Conservation (phyloP, 2,113 vertebrate species). For the Podarcis cretensis region DNA sequence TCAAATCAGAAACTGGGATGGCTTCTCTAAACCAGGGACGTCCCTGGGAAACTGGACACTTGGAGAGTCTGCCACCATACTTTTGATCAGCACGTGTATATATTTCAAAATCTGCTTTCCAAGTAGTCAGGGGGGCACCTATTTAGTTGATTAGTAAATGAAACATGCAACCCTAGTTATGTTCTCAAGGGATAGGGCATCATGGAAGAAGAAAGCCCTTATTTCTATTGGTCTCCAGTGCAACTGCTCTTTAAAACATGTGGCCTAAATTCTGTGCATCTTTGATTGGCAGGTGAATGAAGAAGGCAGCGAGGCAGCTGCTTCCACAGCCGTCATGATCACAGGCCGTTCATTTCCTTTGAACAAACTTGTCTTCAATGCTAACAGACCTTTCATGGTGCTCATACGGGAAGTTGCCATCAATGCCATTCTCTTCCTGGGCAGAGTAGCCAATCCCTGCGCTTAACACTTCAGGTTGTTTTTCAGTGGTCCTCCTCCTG, state of each 20-base stretch:
- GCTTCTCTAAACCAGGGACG: no score
- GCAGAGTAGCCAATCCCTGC: slow-evolving; percentile 89
- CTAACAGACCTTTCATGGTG: slow-evolving; percentile 91
- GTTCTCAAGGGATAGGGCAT: background rate
- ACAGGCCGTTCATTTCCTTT: slow-evolving; percentile 85
- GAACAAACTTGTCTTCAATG: slow-evolving; percentile 80
- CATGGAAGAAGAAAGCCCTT: background rate
- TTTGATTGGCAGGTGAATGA: slow-evolving; percentile 88
- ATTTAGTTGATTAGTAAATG: background rate
- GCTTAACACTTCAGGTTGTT: slow-evolving; percentile 35
- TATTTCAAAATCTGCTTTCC: background rate
- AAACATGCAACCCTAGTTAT: background rate
- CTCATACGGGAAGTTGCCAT: slow-evolving; percentile 89
- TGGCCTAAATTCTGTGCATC: background rate
- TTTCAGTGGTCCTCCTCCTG: slow-evolving; percentile 26
- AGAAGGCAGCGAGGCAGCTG: slow-evolving; percentile 92
- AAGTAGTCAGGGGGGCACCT: background rate
- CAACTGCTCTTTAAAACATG: background rate
- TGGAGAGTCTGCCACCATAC: background rate
- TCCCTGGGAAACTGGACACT: no score
- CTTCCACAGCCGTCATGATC: slow-evolving; percentile 75
- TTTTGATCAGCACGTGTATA: background rate
- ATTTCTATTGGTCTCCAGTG: background rate
- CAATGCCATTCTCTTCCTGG: slow-evolving; percentile 91
- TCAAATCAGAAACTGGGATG: no score